phyloP scores from a whole-genome alignment of 2,797 vertebrate species.

The Micropoecilia bifurca region DNA sequence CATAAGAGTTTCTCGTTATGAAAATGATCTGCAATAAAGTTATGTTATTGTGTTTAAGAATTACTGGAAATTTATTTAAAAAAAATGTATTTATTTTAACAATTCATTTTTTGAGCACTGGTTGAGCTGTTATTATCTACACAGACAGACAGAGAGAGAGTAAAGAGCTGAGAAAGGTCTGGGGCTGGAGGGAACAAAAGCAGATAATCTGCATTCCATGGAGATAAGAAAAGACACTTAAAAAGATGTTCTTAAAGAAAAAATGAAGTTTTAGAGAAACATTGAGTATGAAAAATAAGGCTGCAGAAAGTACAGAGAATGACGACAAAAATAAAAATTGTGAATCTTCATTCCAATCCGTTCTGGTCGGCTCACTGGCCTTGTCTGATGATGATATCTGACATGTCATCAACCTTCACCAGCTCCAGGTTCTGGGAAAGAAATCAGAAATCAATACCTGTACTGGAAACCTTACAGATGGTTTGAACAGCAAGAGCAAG shows the following conservation, averaged over 20 bases:
- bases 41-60: neutral
- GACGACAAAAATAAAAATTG: neutral
- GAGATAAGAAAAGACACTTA: slow-evolving; percentile 7
- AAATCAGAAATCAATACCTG: neutral
- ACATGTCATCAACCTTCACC: slow-evolving; percentile 88
- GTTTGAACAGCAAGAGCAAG: neutral
- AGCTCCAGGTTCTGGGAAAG: slow-evolving; percentile 87
- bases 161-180: neutral
- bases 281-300: slow-evolving; percentile 11
- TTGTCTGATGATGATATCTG: slow-evolving; percentile 89
- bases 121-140: slow-evolving; percentile 36
- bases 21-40: neutral
- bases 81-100: slow-evolving; percentile 16
- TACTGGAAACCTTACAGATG: neutral
- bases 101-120: slow-evolving; percentile 39
- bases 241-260: neutral
- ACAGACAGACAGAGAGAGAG: slow-evolving; percentile 13
- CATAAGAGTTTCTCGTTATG: neutral
- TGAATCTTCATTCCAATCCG: neutral
- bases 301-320: neutral
- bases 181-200: neutral
- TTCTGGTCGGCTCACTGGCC: slow-evolving; percentile 64
- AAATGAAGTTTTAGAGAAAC: neutral
- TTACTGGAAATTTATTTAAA: neutral
- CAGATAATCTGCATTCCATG: neutral